Base-by-base conservation (phyloP, 2,888 invertebrate genomes). In the Clanis bilineata region DNA sequence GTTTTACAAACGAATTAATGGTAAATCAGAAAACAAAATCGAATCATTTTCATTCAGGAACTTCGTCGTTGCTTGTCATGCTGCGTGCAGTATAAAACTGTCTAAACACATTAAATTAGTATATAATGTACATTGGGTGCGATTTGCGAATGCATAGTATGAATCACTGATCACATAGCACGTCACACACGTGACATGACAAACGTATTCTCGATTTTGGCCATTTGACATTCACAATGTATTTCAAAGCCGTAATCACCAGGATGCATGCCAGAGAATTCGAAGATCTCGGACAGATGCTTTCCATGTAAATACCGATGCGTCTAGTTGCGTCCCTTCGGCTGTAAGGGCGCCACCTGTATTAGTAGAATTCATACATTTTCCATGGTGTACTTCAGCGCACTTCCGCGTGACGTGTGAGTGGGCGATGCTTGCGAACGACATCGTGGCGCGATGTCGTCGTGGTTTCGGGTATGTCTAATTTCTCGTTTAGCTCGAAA, bases 201-300 rank as follows among this genome's bases (percentile, higher is more conserved):
- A 82, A 83, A 83, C 79, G 70, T 69, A 77, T 82, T 79, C 74
- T 78, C 79, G 80, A 86, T 85, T 84, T 82, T 81, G 83, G 79
- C 83, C 71, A 82, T 85, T 83, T 75, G 80, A 82, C 80, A 83
- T 79, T 65, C 70, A 76, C 68, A 68, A 73, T 77, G 74, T 77
- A 77, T 76, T 76, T 77, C 79, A 75, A 70, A 75, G 73, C 72
- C 69, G 80, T 76, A 79, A 80, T 80, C 80, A 79, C 71, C 77
- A 81, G 79, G 74, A 83, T 76, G 76, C 74, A 83, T 90, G 91
- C 91, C 91, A 92, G 89, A 76, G 85, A 90, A 91, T 90, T 83
- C 72, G 74, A 71, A 80, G 80, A 79, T 86, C 86, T 86, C 86
- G 87, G 77, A 65, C 67, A 73, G 76, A 72, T 78, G 83, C 76